Evolutionary conservation across 1,140 invertebrate genomes (phyloP).

Genomic region (Lordiphosa stackelbergi): DNA sequence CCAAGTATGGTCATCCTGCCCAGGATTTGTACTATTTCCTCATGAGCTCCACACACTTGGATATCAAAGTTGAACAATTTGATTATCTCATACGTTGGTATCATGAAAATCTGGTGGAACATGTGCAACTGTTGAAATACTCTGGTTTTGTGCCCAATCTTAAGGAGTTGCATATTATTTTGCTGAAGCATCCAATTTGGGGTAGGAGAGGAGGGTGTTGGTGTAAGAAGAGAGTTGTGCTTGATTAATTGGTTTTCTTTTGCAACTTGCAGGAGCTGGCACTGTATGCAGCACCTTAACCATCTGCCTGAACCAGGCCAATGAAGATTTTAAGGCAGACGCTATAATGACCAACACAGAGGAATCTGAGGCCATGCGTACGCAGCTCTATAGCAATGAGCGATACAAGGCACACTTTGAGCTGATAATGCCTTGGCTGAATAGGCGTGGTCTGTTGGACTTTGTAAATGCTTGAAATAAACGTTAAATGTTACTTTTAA

Average conservation of each 20-base stretch:
- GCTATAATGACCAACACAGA: not conserved
- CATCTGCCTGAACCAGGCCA: slow-evolving; percentile 24
- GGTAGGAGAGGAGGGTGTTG: slow-evolving; percentile 2
- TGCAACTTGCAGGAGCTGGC: slow-evolving; percentile 8
- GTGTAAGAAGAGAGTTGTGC: too few species aligned
- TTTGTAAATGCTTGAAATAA: not conserved
- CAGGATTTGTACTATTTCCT: slow-evolving; percentile 48
- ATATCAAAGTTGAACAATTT: slow-evolving; percentile 44
- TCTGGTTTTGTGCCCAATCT: slow-evolving; percentile 29
- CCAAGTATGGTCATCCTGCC: slow-evolving; percentile 43
- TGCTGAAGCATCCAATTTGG: slow-evolving; percentile 27
- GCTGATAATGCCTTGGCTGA: slow-evolving; percentile 40
- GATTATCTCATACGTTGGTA: slow-evolving; percentile 50
- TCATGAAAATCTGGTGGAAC: slow-evolving; percentile 34
- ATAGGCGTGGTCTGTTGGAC: slow-evolving; percentile 24
- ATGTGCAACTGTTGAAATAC: slow-evolving; percentile 33
- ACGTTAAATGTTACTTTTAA: not conserved
- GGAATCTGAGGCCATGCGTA: not conserved
- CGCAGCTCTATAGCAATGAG: slow-evolving; percentile 17
- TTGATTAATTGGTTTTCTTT: not conserved
- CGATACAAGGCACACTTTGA: slow-evolving; percentile 40
- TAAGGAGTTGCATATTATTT: slow-evolving; percentile 32
- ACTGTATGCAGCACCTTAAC: slow-evolving; percentile 23
- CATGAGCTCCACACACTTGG: slow-evolving; percentile 30
- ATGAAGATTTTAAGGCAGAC: slow-evolving; percentile 21